Conservation (phyloP, 2,888 invertebrate species). For the Standfussiana lucernea region DNA sequence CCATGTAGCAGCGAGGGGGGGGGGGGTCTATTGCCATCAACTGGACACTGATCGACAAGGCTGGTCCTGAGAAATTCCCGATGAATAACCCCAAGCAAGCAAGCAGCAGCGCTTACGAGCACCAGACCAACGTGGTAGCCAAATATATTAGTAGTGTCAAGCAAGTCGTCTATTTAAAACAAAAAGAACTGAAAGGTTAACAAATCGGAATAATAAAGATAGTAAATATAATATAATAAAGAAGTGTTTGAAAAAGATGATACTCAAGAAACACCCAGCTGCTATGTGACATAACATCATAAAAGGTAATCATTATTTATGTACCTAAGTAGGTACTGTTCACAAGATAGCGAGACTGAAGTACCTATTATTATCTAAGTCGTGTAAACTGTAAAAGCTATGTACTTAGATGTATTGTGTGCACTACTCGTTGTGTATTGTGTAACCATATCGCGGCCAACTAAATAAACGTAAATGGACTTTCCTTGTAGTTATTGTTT, state of each 20-base stretch:
- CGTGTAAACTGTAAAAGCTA: conserved; percentile 31
- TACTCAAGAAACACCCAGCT: background rate
- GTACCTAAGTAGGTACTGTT: conserved; percentile 5
- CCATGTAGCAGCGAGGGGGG: background rate
- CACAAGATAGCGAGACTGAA: conserved; percentile 23
- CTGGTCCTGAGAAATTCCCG: background rate
- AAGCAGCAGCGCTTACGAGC: background rate
- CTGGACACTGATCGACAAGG: background rate
- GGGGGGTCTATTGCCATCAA: background rate
- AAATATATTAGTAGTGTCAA: background rate
- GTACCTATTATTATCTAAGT: conserved; percentile 37
- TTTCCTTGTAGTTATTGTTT: conserved; percentile 45
- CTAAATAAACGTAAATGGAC: conserved; percentile 46
- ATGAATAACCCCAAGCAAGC: too few species aligned
- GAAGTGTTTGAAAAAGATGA: background rate
- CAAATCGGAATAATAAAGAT: background rate
- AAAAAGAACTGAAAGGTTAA: background rate
- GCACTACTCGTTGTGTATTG: conserved; percentile 24
- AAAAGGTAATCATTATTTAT: conserved; percentile 29
- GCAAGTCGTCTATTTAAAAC: background rate
- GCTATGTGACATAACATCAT: conserved; percentile 6
- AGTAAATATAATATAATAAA: too few species aligned
- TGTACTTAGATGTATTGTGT: conserved; percentile 11
- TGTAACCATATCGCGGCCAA: conserved; percentile 46
- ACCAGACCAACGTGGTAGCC: background rate